Conservation (phyloP, 2,888 invertebrate genomes). For the Drosophila quinaria region DNA sequence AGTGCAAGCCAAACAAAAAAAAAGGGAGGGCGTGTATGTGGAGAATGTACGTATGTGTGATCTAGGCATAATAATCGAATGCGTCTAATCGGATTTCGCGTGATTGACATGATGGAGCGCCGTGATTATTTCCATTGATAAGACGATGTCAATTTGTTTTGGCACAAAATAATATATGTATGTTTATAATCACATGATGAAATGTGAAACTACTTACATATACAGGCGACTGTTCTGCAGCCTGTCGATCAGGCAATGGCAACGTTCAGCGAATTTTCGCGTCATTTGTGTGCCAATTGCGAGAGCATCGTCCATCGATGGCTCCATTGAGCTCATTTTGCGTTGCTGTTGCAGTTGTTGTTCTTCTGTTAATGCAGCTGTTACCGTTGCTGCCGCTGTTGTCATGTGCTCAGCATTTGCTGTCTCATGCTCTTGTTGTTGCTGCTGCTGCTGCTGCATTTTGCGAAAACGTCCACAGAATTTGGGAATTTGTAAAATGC, state of each 20-base stretch:
- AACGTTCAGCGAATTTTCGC: constrained; percentile 67
- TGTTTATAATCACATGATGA: constrained; percentile 34
- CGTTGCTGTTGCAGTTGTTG: constrained; percentile 65
- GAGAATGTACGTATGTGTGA: background rate
- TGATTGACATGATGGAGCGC: constrained; percentile 64
- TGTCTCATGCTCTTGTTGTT: constrained; percentile 44
- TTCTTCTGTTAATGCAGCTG: constrained; percentile 27
- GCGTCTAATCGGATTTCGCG: constrained; percentile 45
- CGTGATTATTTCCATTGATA: constrained; percentile 55
- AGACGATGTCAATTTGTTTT: background rate
- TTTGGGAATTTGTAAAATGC: constrained; percentile 62
- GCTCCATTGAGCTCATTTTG: constrained; percentile 69
- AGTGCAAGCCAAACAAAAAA: constrained; percentile 9
- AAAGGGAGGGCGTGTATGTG: constrained; percentile 20
- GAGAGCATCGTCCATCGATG: constrained; percentile 79
- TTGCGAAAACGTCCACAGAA: constrained; percentile 59
- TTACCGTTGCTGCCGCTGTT: constrained; percentile 23
- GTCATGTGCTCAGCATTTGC: constrained; percentile 26
- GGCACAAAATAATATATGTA: background rate
- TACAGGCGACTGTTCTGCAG: constrained; percentile 81
- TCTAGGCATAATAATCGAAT: constrained; percentile 14
- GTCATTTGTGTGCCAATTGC: constrained; percentile 84
- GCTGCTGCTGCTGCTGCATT: constrained; percentile 48
- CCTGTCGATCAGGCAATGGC: constrained; percentile 65
- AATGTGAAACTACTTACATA: constrained; percentile 82